Conservation (phyloP, 2,113 vertebrate species). For the Lasiurus cinereus region DNA sequence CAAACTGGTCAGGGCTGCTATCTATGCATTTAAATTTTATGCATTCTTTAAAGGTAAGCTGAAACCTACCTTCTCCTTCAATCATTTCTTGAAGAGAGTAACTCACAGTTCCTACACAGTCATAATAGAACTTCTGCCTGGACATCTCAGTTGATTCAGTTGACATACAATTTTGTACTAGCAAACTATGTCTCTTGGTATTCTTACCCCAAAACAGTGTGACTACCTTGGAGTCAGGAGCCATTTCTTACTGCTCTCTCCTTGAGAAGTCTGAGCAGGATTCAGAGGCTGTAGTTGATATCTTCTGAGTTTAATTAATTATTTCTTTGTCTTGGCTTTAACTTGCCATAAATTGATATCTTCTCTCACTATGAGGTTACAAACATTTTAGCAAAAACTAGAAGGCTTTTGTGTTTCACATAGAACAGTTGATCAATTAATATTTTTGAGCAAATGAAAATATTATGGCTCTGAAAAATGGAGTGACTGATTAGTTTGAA, state of each 20-base stretch:
- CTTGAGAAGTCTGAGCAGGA: background rate
- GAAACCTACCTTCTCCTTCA: background rate
- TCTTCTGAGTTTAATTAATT: background rate
- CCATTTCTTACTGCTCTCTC: background rate
- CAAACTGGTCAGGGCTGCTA: background rate
- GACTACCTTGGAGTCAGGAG: background rate
- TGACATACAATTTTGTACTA: background rate
- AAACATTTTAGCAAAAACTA: slow-evolving; percentile 30
- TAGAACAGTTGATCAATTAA: background rate
- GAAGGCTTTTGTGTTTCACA: background rate
- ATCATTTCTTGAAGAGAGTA: background rate
- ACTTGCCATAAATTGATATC: background rate
- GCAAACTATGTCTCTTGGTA: background rate
- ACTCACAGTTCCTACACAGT: background rate
- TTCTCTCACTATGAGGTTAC: background rate
- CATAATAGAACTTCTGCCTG: background rate
- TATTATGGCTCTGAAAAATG: background rate
- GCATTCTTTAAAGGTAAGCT: slow-evolving; percentile 27
- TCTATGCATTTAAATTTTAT: background rate
- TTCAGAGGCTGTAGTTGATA: background rate
- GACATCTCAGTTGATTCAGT: background rate
- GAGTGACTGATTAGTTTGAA: background rate
- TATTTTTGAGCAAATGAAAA: slow-evolving; percentile 2
- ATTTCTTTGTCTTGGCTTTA: slow-evolving; percentile 12
- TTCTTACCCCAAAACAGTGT: background rate